Evolutionary conservation across 2,113 vertebrate genomes (phyloP), one percentile per base, ranked within the genome.

Genomic region (Picathartes gymnocephalus): DNA sequence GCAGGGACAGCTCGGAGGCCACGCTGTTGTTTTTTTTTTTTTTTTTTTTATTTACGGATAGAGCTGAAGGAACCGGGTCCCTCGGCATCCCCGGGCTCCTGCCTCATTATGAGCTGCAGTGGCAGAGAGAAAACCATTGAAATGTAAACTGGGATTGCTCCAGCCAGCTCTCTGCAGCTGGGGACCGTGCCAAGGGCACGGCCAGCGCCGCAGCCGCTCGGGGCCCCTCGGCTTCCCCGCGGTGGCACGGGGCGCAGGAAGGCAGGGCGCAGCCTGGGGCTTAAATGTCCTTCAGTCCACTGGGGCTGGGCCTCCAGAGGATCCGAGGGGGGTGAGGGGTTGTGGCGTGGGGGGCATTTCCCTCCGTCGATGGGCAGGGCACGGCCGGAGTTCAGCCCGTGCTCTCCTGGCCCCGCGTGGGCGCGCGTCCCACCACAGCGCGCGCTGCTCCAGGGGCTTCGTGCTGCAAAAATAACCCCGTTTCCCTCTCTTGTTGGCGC

Each of bases 351-450:
- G 31, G 37, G n/a, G 13, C 16, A 7, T 58, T 62, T 69, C 42
- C 13, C 28, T 80, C n/a, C 23, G 48, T 58, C 0, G 0, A 1
- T 4, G 28, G 54, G 51, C 44, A 45, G 44, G 39, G 65, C 3
- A 1, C 0, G 11, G 28, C 54, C 0, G 0, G 57, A 39, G 18
- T 4, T 89, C 4, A 3, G 23, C 56, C 85, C 0, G 0, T 11
- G 39, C 21, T 48, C 23, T 21, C 13, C 35, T 4, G 33, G 66
- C 4, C 1, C 12, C 1, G 8, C 4, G 39, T 1, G 9, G 69
- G 23, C 28, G 39, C 21, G 1, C 0, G 1, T 40, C 35, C 54
- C 61, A 53, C 48, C 8, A 2, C 35, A 15, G 80, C 69, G 33
- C 25, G 24, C 0, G 3, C 40, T 12, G 35, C 14, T 44, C 48